Conservation (phyloP, 2,888 invertebrate genomes). For the Euphydryas editha region DNA sequence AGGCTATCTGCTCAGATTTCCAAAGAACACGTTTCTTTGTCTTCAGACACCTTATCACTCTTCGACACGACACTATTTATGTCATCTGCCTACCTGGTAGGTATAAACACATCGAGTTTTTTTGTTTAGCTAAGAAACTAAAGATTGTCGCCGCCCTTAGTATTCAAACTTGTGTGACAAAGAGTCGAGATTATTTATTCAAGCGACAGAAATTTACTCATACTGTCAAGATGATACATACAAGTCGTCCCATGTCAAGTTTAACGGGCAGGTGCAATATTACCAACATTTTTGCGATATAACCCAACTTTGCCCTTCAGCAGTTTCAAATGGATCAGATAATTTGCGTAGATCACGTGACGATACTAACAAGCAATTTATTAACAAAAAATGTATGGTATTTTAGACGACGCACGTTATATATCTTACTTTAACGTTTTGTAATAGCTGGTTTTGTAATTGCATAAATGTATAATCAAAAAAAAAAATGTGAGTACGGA, state of each 20-base stretch:
- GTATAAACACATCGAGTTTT: too few species aligned
- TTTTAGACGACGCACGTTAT: slow-evolving; percentile 10
- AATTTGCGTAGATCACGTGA: slow-evolving; percentile 36
- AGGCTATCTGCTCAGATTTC: too few species aligned
- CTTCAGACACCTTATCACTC: too few species aligned
- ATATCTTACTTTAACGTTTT: slow-evolving; percentile 58
- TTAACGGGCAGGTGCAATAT: slow-evolving; percentile 72
- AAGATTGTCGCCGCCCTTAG: neutral
- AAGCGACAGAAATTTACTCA: slow-evolving; percentile 76
- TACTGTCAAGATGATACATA: slow-evolving; percentile 77
- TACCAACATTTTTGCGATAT: slow-evolving; percentile 61
- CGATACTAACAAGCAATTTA: slow-evolving; percentile 37
- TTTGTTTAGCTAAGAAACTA: too few species aligned
- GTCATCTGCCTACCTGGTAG: too few species aligned
- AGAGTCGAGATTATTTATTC: slow-evolving; percentile 75
- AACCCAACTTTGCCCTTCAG: slow-evolving; percentile 52
- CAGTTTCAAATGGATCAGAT: slow-evolving; percentile 38
- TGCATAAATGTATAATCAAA: too few species aligned
- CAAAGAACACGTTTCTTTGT: too few species aligned
- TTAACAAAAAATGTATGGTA: slow-evolving; percentile 1
- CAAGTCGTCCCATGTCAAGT: slow-evolving; percentile 77
- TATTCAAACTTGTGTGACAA: slow-evolving; percentile 49
- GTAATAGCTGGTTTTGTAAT: slow-evolving; percentile 46
- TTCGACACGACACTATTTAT: too few species aligned
- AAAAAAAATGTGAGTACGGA: too few species aligned